Percentiles rank a stretch among this genome's conserved stretches.
Conservation (phyloP, 2,797 vertebrate species). For the Diplodus sargus region DNA sequence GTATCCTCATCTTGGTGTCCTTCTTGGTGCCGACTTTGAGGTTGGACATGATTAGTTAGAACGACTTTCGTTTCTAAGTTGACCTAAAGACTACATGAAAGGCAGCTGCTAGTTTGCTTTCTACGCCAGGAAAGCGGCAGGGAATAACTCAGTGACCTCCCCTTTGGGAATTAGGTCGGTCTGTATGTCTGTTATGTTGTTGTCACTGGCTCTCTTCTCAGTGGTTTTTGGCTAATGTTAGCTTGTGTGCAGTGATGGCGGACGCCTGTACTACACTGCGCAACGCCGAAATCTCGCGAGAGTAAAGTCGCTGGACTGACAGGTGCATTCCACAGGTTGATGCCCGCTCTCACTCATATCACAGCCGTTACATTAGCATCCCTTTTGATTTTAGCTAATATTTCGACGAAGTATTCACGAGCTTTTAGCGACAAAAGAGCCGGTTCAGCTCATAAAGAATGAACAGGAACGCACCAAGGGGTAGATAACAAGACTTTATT, state of each 20-base stretch:
- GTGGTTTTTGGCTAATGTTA: slow-evolving; percentile 77
- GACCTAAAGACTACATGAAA: slow-evolving; percentile 83
- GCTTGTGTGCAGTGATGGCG: slow-evolving; percentile 88
- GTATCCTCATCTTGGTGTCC: slow-evolving; percentile 99
- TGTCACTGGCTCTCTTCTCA: slow-evolving; percentile 78
- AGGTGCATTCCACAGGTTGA: slow-evolving; percentile 75
- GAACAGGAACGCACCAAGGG: not conserved
- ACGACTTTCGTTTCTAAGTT: slow-evolving; percentile 76
- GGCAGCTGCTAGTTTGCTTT: slow-evolving; percentile 67
- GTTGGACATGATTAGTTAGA: slow-evolving; percentile 92
- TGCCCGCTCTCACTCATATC: not conserved
- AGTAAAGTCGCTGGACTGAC: slow-evolving; percentile 47
- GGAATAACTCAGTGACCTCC: slow-evolving; percentile 74
- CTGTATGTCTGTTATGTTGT: slow-evolving; percentile 68
- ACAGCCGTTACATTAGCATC: not conserved
- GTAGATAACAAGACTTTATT: slow-evolving; percentile 14
- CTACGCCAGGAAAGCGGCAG: slow-evolving; percentile 63
- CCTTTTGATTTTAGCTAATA: not conserved
- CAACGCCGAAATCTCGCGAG: slow-evolving; percentile 85
- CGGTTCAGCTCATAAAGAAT: not conserved
- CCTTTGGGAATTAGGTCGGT: slow-evolving; percentile 64
- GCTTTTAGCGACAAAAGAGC: not conserved
- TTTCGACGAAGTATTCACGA: not conserved
- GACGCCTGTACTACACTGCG: slow-evolving; percentile 89
- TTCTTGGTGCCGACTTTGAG: slow-evolving; percentile 95